A percentile compares a stretch with the other conserved stretches of the same genome.
Conservation (phyloP, 2,888 invertebrate species). For the Pseudanteris insignis region DNA sequence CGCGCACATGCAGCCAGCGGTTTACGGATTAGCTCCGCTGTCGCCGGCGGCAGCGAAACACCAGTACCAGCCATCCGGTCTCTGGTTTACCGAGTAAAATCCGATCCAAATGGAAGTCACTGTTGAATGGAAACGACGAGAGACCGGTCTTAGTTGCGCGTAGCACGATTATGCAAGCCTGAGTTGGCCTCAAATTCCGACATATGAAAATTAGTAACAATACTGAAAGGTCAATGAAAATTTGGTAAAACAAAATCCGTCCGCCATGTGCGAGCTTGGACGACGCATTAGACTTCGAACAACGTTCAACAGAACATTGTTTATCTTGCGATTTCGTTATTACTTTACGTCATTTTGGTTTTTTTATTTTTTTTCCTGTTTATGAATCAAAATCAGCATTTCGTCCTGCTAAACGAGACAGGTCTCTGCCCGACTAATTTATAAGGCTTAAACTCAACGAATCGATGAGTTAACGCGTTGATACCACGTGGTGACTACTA, state of each 20-base stretch:
- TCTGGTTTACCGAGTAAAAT: conserved; percentile 80
- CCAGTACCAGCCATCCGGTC: conserved; percentile 75
- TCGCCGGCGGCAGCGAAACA: conserved; percentile 73
- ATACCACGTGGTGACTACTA: too few species aligned
- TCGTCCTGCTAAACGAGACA: background rate
- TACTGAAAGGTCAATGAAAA: background rate
- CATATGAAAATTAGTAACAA: background rate
- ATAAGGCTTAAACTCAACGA: too few species aligned
- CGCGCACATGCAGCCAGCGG: conserved; percentile 79
- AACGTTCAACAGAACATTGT: too few species aligned
- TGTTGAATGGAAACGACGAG: background rate
- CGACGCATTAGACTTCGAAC: background rate
- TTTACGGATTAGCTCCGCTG: conserved; percentile 76
- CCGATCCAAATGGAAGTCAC: background rate
- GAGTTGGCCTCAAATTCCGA: background rate
- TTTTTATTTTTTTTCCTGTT: too few species aligned
- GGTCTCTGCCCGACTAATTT: background rate
- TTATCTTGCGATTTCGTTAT: too few species aligned
- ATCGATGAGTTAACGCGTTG: too few species aligned
- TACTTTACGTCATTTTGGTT: too few species aligned
- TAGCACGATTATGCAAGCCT: background rate
- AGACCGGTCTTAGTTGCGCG: conserved; percentile 1
- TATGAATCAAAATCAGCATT: too few species aligned
- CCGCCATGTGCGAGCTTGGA: conserved; percentile 37
- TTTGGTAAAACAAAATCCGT: conserved; percentile 48